Percentiles rank a stretch among this genome's conserved stretches.
phyloP scores from a whole-genome alignment of 2,888 invertebrate genomes.

The Archips xylosteana region DNA sequence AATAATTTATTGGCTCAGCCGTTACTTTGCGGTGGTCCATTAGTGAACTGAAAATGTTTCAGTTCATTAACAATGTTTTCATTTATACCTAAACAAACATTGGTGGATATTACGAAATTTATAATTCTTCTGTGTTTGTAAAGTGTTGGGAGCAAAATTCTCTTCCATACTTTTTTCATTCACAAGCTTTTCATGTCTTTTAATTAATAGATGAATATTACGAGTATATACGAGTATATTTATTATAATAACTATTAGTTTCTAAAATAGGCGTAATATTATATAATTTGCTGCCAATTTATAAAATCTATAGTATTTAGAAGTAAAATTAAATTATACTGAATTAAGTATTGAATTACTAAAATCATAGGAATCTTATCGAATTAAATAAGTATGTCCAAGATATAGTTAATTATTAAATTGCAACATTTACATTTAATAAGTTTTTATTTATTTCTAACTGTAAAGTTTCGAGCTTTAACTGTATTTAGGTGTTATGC shows the following conservation, averaged over 20 bases:
- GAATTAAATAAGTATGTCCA: conserved; percentile 22
- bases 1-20: too few species aligned
- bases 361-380: conserved; percentile 15
- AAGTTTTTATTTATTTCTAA: conserved; percentile 17
- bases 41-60: too few species aligned
- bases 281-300: conserved; percentile 33
- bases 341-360: conserved; percentile 12
- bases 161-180: not conserved
- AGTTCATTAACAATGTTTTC: too few species aligned
- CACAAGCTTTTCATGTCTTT: not conserved
- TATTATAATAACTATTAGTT: not conserved
- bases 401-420: not conserved
- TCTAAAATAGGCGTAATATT: not conserved
- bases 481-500: conserved; percentile 30
- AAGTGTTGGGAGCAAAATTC: too few species aligned
- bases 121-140: too few species aligned
- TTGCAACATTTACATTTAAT: conserved; percentile 7
- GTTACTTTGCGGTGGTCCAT: too few species aligned
- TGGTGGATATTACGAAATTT: too few species aligned
- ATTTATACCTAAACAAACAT: too few species aligned
- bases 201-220: not conserved
- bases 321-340: not conserved
- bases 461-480: conserved; percentile 35
- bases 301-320: not conserved
- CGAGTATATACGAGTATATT: not conserved